Base-by-base conservation (phyloP, 1,140 invertebrate genomes). In the Neocloeon triangulifer region DNA sequence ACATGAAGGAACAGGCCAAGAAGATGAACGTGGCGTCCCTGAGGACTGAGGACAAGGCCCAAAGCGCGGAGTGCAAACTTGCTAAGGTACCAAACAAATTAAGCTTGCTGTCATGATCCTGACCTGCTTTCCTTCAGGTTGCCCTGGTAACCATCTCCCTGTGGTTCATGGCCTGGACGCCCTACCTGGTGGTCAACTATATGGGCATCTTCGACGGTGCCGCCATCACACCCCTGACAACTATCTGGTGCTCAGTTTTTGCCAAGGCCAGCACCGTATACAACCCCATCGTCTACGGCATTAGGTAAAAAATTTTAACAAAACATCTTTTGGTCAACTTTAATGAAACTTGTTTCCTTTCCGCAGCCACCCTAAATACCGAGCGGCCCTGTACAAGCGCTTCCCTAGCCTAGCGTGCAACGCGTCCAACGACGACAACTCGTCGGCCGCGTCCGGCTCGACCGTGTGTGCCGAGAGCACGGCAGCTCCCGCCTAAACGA, bases 61-160 rank as follows among this genome's bases (percentile, higher is more conserved):
- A 46, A n/a, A 41, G 38, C 9, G 42, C 44, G 25, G 46, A 48
- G 33, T 40, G 39, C 35, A 31, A 40, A 23, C 33, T 48, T n/a
- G 46, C 46, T 12, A 48, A 48, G 36, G 42, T 46, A 18, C 9
- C 8, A 2, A 13, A n/a, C 20, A 10, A 13, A 6, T 15, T 12
- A 8, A 10, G 19, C 10, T 14, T 30, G 28, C 3, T 14, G 28
- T 5, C 14, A 15, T 10, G 15, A 12, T 15, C 16, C 28, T 17
- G 18, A 17, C 15, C 28, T n/a, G 7, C 7, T 3, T 19, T 14
- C 2, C 19, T 15, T 28, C 43, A 76, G 60, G 66, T 34, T 49
- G 47, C 56, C 19, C 43, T 56, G 38, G 50, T 48, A 21, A 56
- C 52, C 28, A 41, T 59, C 17, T 33, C 39, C 5, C 39, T 56